A percentile compares a stretch with the other conserved stretches of the same genome.
These are phyloP conservation scores for Molossus alvarezi DNA, from an alignment of 2,797 vertebrate genomes.

Conservation along the genomic window DNA sequence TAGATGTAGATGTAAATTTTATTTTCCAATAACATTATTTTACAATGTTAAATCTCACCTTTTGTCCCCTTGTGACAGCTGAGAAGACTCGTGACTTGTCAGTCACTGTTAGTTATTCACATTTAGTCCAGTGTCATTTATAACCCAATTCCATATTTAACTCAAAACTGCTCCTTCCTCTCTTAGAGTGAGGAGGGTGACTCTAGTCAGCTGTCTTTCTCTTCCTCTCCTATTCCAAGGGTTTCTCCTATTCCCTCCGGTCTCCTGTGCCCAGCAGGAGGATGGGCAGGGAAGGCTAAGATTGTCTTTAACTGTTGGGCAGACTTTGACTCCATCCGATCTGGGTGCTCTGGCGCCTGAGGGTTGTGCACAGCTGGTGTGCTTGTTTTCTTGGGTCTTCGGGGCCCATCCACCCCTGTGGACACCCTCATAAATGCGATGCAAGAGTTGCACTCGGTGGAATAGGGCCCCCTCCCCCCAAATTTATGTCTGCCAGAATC, in stretches of 20 bases:
- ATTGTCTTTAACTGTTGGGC: background rate
- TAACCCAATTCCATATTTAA: background rate
- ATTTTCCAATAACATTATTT: background rate
- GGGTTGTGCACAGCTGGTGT: background rate
- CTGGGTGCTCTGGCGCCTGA: background rate
- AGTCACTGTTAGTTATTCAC: background rate
- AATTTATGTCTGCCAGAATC: background rate
- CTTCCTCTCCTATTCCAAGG: background rate
- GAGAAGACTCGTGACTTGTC: background rate
- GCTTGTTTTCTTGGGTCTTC: background rate
- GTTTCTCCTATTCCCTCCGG: background rate
- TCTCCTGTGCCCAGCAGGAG: background rate
- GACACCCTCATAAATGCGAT: background rate
- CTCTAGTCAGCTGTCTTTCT: background rate
- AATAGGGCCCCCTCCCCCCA: background rate
- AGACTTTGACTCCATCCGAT: background rate
- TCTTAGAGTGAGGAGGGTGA: background rate
- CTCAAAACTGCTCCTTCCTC: background rate
- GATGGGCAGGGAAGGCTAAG: background rate
- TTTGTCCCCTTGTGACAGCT: background rate
- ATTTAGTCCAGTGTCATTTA: background rate
- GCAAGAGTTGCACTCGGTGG: background rate
- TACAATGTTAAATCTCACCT: background rate
- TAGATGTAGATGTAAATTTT: conserved; percentile 6
- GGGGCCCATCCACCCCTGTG: background rate